Base-by-base conservation (phyloP, 2,888 invertebrate genomes). In the Punctoribates punctum region DNA sequence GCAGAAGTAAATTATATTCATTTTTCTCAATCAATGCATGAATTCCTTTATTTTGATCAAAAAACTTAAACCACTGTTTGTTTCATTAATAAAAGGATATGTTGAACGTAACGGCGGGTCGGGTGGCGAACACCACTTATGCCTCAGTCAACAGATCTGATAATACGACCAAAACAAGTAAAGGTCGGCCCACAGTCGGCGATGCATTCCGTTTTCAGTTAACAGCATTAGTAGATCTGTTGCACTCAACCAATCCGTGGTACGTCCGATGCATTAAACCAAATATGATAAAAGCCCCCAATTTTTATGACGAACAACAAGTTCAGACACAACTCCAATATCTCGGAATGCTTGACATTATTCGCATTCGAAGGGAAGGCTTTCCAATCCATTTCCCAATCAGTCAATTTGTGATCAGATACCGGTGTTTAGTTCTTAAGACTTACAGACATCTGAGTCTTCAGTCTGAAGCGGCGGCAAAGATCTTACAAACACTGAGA, bases 221-320 rank as follows among this genome's bases (percentile, higher is more conserved):
- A 74, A 93, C 93, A 84, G 90, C 93, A 0, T 86, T 94, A 0
- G 93, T 94, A 0, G 94, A 94, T 82, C 93, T 94, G 81, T 86
- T 95, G 1, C 93, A 94, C 84, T 91, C 88, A 29, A 94, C 94
- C 0, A 93, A 92, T 76, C 93, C 94, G 1, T 94, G 94, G 94
- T 92, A 94, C 84, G 94, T 94, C 48, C 88, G 95, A 65, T 95
- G 95, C 83, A 94, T 95, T 81, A 95, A 95, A 82, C 94, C 95
- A 0, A 95, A 95, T 83, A 89, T 90, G 83, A 88, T 90, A 81
- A 95, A 95, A 84, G 87, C 88, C 75, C 88, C 93, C 0, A 89
- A 93, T 81, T 88, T 89, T 82, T 95, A 91, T 84, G 90, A 90
- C 83, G 89, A 90, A 77, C 88, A 88, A 75, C 86, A 94, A 77